phyloP scores from a whole-genome alignment of 2,888 invertebrate genomes.

The Timema podura region DNA sequence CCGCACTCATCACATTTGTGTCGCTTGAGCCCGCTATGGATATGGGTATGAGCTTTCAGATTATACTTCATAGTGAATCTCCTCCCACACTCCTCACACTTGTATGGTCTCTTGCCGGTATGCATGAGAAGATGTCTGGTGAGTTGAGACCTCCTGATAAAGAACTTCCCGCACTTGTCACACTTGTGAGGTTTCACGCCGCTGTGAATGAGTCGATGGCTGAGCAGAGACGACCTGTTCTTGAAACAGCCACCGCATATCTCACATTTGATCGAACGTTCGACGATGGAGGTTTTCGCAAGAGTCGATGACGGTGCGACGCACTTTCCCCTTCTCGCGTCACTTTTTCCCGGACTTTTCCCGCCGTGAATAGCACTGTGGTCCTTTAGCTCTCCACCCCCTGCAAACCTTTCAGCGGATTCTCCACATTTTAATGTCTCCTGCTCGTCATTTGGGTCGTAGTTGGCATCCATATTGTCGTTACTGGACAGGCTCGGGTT shows the following conservation, averaged over 20 bases:
- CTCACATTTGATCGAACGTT: conserved; percentile 12
- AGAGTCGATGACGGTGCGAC: too few species aligned
- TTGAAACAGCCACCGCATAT: not conserved
- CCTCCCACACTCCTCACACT: conserved; percentile 7
- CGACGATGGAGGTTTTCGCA: not conserved
- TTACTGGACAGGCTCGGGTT: too few species aligned
- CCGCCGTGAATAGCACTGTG: too few species aligned
- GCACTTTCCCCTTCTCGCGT: too few species aligned
- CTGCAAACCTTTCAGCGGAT: too few species aligned
- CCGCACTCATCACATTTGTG: conserved; percentile 13
- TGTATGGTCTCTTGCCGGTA: conserved; percentile 9
- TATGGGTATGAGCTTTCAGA: not conserved
- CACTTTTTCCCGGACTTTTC: too few species aligned
- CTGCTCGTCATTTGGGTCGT: too few species aligned
- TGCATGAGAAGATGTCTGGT: not conserved
- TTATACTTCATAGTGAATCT: not conserved
- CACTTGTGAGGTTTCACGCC: conserved; percentile 7
- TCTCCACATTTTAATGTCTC: too few species aligned
- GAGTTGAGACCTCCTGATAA: not conserved
- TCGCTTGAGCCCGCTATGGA: conserved; percentile 6
- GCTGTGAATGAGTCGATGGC: conserved; percentile 14
- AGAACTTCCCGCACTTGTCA: not conserved
- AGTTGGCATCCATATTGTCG: too few species aligned
- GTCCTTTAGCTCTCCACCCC: too few species aligned
- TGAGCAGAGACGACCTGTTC: not conserved